Base-by-base conservation (phyloP, 2,888 invertebrate species). In the Agrochola lychnidis region DNA sequence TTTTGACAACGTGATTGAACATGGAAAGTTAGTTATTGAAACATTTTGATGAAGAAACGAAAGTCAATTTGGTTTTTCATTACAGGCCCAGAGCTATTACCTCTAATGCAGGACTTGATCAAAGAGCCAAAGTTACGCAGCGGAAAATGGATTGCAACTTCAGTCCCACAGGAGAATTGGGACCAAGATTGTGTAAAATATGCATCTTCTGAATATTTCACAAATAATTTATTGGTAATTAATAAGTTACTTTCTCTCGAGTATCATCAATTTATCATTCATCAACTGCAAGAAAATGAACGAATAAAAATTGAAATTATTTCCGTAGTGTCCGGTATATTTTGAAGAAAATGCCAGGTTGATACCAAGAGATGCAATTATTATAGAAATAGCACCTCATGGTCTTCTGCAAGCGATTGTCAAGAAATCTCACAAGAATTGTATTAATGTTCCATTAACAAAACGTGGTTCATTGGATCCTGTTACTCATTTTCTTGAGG, bases 321-420 rank as follows among this genome's bases (percentile, higher is more conserved):
- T 6, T 48, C 48, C 19, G 22, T 9, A 53, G 53, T 22, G 22
- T 22, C 53, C 53, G 22, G 53, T 53, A 22, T 53, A 53, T 53
- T 53, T 53, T 53, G 22, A 53, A 53, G 53, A 53, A 53, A 53
- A 53, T 22, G 22, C 53, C 22, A 22, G 22, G 9, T 53, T 53
- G 53, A 53, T 53, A 53, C 22, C 53, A 22, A 22, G 1, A 53
- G 53, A 53, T 22, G 53, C 53, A 53, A 53, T 53, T 22, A 22
- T 53, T 2, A 53, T 53, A n/a, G 80, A 80, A 64, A 66, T 80
- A 30, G 56, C 76, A 42, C 79, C 79, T 40, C 76, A 77, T 48
- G 67, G 70, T 36, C 42, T 73, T 57, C 25, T 77, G 16, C 80
- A 77, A 70, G 66, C 67, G 19, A 73, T 80, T 53, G 30, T 80